Conservation (phyloP, 2,113 vertebrate species). For the Hoplias malabaricus region DNA sequence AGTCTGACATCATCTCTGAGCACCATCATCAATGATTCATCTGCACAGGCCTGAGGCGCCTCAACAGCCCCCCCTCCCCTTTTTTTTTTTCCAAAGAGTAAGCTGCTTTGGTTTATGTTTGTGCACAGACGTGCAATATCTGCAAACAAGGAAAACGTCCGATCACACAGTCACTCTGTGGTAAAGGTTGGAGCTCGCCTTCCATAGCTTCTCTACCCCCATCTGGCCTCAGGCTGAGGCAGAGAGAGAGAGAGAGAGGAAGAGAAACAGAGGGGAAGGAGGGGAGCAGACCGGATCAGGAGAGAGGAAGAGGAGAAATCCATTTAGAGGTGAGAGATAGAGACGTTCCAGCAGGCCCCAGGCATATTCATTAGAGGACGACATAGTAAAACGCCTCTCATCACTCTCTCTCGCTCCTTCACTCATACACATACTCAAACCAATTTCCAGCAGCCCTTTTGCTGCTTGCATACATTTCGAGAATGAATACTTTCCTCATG, state of each 20-base stretch:
- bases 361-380: constrained; percentile 35
- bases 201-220: background rate
- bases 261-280: background rate
- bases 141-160: background rate
- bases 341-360: constrained; percentile 29
- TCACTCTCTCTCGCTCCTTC: constrained; percentile 2
- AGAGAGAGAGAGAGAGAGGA: constrained; percentile 18
- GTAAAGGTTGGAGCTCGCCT: background rate
- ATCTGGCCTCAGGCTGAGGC: background rate
- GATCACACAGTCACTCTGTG: background rate
- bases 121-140: background rate
- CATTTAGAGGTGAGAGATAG: constrained; percentile 31
- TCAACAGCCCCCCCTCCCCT: too few relatives aligned
- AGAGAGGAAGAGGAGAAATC: constrained; percentile 25
- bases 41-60: background rate
- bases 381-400: constrained; percentile 37
- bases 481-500: constrained; percentile 42
- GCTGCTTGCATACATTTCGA: constrained; percentile 17
- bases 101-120: background rate
- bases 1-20: constrained; percentile 18
- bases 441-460: background rate
- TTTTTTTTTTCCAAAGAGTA: background rate
- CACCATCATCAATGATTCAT: constrained; percentile 28
- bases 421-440: background rate
- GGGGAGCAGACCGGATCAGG: constrained; percentile 7